Conservation (phyloP, 2,888 invertebrate genomes). For the Boloria selene region DNA sequence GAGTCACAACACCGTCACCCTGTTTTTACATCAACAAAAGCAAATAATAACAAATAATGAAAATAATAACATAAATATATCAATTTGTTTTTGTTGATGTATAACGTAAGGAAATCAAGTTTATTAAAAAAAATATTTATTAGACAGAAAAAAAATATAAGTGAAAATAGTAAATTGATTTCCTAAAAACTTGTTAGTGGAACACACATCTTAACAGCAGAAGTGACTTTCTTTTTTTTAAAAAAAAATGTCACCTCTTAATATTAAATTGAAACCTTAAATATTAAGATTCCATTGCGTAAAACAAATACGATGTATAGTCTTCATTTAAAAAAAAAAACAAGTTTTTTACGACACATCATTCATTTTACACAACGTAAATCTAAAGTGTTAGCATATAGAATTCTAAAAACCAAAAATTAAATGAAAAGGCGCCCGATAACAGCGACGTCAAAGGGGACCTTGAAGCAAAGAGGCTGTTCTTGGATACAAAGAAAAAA, state of each 20-base stretch:
- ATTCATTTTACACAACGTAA: conserved; percentile 33
- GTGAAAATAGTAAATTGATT: conserved; percentile 40
- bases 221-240: conserved; percentile 46
- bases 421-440: conserved; percentile 58
- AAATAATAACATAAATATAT: no score
- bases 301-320: conserved; percentile 37
- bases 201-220: conserved; percentile 64
- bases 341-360: conserved; percentile 19
- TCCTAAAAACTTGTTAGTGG: conserved; percentile 59
- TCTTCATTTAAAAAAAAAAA: conserved; percentile 11
- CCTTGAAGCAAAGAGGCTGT: conserved; percentile 52
- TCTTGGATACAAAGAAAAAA: conserved; percentile 6
- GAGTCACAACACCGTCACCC: conserved; percentile 66
- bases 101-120: conserved; percentile 3
- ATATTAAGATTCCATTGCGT: conserved; percentile 41
- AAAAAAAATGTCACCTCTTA: conserved; percentile 42
- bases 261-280: conserved; percentile 41
- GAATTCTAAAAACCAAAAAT: conserved; percentile 42
- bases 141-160: background rate
- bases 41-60: no score
- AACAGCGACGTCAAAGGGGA: conserved; percentile 50
- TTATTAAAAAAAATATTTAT: conserved; percentile 41
- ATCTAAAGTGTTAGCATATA: conserved; percentile 57
- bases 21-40: conserved; percentile 53
- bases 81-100: conserved; percentile 26